These are phyloP conservation scores for Mimumesa dahlbomi DNA, from an alignment of 2,888 invertebrate genomes.

Conservation along the genomic window DNA sequence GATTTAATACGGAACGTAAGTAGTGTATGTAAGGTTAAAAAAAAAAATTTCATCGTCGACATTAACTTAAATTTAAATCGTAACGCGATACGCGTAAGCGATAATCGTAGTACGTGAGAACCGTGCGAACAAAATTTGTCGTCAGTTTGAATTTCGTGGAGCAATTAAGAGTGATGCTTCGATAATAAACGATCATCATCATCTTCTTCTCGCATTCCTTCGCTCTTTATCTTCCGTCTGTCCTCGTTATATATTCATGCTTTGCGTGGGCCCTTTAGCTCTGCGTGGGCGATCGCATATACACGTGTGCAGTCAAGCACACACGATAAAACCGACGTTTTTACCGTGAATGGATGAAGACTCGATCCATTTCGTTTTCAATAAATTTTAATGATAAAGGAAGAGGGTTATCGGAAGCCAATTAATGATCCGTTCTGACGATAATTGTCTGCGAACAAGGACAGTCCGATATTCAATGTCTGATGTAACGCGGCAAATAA, in stretches of 20 bases:
- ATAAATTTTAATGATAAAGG: slow-evolving; percentile 23
- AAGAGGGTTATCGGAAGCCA: slow-evolving; percentile 9
- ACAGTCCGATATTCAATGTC: no score
- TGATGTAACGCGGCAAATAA: no score
- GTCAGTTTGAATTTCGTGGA: background rate
- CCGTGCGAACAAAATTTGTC: background rate
- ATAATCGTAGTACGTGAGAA: no score
- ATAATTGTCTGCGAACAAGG: background rate
- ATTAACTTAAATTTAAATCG: no score
- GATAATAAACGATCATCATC: slow-evolving; percentile 47
- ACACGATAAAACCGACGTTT: slow-evolving; percentile 22
- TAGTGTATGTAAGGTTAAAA: no score
- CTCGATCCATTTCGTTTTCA: slow-evolving; percentile 41
- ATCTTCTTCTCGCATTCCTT: slow-evolving; percentile 47
- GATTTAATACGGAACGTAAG: no score
- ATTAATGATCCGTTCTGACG: slow-evolving; percentile 18
- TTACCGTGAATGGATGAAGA: slow-evolving; percentile 8
- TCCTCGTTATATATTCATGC: slow-evolving; percentile 49
- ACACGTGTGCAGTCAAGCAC: slow-evolving; percentile 13
- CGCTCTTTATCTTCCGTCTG: slow-evolving; percentile 32
- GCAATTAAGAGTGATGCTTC: slow-evolving; percentile 16
- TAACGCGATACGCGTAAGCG: no score
- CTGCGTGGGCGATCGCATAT: slow-evolving; percentile 50
- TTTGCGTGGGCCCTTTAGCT: slow-evolving; percentile 57
- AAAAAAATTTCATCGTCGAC: no score